Evolutionary conservation across 2,888 invertebrate genomes (phyloP).

Genomic region (Teleogryllus oceanicus): DNA sequence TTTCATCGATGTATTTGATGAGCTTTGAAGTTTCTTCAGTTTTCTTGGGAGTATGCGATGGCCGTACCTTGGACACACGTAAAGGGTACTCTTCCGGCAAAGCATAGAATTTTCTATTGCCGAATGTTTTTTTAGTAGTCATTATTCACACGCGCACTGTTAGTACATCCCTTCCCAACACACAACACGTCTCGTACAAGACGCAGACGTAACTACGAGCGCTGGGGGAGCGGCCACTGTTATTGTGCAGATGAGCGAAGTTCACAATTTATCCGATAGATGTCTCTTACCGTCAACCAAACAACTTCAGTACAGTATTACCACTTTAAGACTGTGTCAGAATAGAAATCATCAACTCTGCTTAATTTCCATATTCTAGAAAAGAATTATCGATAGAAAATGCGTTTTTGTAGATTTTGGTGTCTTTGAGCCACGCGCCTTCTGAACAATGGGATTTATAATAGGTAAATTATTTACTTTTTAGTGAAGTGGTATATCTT

Average conservation of each 20-base stretch:
- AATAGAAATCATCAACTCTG: too few species aligned
- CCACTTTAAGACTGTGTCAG: too few species aligned
- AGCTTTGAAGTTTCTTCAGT: slow-evolving; percentile 67
- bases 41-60: slow-evolving; percentile 49
- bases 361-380: too few species aligned
- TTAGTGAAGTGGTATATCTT: too few species aligned
- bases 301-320: too few species aligned
- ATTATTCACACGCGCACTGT: slow-evolving; percentile 31
- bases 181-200: not conserved
- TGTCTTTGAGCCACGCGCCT: too few species aligned
- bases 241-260: not conserved
- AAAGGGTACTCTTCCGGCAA: slow-evolving; percentile 42
- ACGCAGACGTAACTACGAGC: not conserved
- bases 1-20: slow-evolving; percentile 75
- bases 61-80: slow-evolving; percentile 38
- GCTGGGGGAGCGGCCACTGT: not conserved
- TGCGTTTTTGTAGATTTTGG: too few species aligned
- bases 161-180: slow-evolving; percentile 24
- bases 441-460: too few species aligned
- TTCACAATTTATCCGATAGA: too few species aligned
- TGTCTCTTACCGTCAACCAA: too few species aligned
- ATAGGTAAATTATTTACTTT: too few species aligned
- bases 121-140: slow-evolving; percentile 37
- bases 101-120: slow-evolving; percentile 42
- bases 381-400: too few species aligned